Conservation (phyloP, 2,888 invertebrate genomes). For the Ennomos quercinarius region DNA sequence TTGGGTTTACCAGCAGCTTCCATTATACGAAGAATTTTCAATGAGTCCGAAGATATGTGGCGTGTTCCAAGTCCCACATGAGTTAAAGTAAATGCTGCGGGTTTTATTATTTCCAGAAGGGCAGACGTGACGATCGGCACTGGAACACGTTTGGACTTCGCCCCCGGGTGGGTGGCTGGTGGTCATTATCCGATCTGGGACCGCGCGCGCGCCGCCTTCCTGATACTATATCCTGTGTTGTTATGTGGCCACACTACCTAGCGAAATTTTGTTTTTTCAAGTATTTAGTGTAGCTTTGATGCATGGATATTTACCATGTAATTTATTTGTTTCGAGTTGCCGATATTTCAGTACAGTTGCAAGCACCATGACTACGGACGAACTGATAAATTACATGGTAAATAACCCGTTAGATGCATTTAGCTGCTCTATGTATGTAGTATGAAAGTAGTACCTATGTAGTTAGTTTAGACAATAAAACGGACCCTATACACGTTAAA, state of each 20-base stretch:
- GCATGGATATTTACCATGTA: too few relatives aligned
- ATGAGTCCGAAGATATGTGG: conserved; percentile 5
- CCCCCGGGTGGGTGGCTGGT: conserved; percentile 49
- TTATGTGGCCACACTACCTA: conserved; percentile 13
- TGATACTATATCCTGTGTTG: conserved; percentile 50
- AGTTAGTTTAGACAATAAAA: too few relatives aligned
- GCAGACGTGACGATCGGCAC: conserved; percentile 11
- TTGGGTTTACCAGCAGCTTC: background rate
- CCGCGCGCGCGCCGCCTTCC: conserved; percentile 60
- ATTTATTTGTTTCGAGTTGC: too few relatives aligned
- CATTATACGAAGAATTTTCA: background rate
- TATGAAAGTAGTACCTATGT: too few relatives aligned
- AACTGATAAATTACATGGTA: too few relatives aligned
- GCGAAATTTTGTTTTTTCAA: too few relatives aligned
- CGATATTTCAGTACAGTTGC: too few relatives aligned
- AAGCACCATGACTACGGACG: too few relatives aligned
- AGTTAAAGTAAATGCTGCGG: conserved; percentile 7
- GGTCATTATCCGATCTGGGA: conserved; percentile 64
- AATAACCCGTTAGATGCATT: too few relatives aligned
- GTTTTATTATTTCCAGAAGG: conserved; percentile 10
- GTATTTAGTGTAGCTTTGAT: too few relatives aligned
- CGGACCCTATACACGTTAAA: too few relatives aligned
- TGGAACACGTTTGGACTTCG: conserved; percentile 58
- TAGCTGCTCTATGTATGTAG: too few relatives aligned
- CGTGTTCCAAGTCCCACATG: conserved; percentile 12